Conservation (phyloP, 2,888 invertebrate species). For the Opisthograptis luteolata region DNA sequence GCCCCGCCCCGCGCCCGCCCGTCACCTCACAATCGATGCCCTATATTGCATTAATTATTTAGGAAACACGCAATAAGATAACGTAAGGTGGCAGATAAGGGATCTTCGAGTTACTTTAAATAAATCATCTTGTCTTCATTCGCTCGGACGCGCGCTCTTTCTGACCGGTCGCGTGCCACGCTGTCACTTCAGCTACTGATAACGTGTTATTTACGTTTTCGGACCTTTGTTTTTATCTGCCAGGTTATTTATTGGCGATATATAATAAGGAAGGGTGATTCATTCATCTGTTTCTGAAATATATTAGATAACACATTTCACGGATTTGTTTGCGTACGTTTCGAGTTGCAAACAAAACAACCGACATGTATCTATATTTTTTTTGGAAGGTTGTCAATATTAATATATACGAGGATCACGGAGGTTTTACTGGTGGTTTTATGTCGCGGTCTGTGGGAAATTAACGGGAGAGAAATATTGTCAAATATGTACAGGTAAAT, state of each 20-base stretch:
- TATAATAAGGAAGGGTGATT: constrained; percentile 49
- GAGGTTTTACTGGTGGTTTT: constrained; percentile 43
- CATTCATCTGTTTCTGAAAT: constrained; percentile 46
- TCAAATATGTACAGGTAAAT: not conserved
- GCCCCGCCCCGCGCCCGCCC: constrained; percentile 70
- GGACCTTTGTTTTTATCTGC: constrained; percentile 53
- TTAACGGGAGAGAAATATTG: constrained; percentile 32
- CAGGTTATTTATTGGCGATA: constrained; percentile 50
- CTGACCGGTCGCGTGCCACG: constrained; percentile 43
- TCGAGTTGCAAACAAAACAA: constrained; percentile 46
- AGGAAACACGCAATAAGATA: constrained; percentile 85
- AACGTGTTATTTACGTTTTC: constrained; percentile 67
- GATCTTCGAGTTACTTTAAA: constrained; percentile 74
- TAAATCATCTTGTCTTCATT: constrained; percentile 69
- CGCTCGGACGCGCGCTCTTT: constrained; percentile 36
- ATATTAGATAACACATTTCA: constrained; percentile 42
- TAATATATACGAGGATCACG: constrained; percentile 51
- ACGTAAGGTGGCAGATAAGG: constrained; percentile 83
- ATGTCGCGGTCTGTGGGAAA: constrained; percentile 40
- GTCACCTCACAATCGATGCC: constrained; percentile 84
- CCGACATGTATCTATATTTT: constrained; percentile 48
- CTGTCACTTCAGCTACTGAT: constrained; percentile 48
- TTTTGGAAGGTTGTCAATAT: constrained; percentile 63
- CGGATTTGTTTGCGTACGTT: constrained; percentile 47
- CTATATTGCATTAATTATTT: constrained; percentile 85